A percentile compares a stretch with the other conserved stretches of the same genome.
Conservation (phyloP, 1,140 invertebrate species). For the Chelonus insularis region DNA sequence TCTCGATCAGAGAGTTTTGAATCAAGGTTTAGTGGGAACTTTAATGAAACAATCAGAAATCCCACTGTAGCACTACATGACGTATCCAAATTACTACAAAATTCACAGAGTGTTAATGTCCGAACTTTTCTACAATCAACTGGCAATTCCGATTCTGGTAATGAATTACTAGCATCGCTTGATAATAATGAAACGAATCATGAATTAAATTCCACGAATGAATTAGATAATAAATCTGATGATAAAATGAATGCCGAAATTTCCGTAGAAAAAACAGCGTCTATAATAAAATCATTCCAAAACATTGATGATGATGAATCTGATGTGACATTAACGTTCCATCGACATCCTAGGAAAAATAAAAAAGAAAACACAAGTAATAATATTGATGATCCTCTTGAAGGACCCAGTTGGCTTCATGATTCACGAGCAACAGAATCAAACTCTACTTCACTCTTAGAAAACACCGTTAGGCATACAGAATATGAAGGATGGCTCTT, state of each 20-base stretch:
- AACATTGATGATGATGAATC: too few species aligned
- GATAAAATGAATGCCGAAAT: too few species aligned
- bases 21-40: conserved; percentile 7
- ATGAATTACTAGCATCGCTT: too few species aligned
- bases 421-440: too few species aligned
- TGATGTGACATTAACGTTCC: conserved; percentile 1
- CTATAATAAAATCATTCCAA: too few species aligned
- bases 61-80: conserved; percentile 48
- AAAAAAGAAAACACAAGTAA: conserved; percentile 3
- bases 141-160: conserved; percentile 5
- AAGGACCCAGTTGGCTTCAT: conserved; percentile 55
- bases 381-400: conserved; percentile 46
- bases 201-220: too few species aligned
- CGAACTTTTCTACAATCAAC: conserved; percentile 23
- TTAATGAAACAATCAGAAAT: conserved; percentile 35
- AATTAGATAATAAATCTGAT: too few species aligned
- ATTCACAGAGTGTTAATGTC: conserved; percentile 50
- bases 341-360: not conserved
- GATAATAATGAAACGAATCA: conserved; percentile 2
- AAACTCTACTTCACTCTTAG: too few species aligned
- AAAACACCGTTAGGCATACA: too few species aligned
- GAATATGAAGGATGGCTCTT: too few species aligned
- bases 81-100: conserved; percentile 47
- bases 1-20: not conserved
- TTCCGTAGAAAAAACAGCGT: too few species aligned